Evolutionary conservation across 2,113 vertebrate species (phyloP).

Genomic region (Hemicordylus capensis): DNA sequence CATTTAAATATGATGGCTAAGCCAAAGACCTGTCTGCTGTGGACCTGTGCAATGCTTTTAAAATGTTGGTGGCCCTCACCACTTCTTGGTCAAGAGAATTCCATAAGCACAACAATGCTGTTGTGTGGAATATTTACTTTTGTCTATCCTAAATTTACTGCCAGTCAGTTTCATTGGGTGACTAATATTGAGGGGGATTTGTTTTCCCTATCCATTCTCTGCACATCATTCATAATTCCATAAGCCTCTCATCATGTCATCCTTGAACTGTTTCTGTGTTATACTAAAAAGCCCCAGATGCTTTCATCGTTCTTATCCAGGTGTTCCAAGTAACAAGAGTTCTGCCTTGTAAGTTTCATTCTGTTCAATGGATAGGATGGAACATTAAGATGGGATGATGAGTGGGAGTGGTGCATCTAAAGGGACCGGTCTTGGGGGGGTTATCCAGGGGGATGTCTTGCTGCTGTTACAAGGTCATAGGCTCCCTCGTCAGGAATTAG

Average conservation of each 20-base stretch:
- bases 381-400: neutral
- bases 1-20: neutral
- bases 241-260: neutral
- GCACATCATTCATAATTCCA: neutral
- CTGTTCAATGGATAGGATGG: neutral
- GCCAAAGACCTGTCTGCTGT: neutral
- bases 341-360: no score
- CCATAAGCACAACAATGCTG: neutral
- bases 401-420: neutral
- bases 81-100: no score
- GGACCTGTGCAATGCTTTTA: neutral
- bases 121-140: neutral
- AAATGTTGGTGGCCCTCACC: neutral
- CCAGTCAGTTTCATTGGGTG: neutral
- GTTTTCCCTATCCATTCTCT: no score
- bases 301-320: neutral
- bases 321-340: neutral
- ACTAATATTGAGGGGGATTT: neutral
- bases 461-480: neutral
- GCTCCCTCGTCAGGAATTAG: neutral
- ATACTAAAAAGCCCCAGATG: neutral
- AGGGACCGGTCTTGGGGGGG: no score
- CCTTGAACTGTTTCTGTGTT: no score
- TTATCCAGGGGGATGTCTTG: neutral
- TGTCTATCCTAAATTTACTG: neutral